Evolutionary conservation across 2,797 vertebrate species (phyloP).

Genomic region (Pantherophis vulpinus): DNA sequence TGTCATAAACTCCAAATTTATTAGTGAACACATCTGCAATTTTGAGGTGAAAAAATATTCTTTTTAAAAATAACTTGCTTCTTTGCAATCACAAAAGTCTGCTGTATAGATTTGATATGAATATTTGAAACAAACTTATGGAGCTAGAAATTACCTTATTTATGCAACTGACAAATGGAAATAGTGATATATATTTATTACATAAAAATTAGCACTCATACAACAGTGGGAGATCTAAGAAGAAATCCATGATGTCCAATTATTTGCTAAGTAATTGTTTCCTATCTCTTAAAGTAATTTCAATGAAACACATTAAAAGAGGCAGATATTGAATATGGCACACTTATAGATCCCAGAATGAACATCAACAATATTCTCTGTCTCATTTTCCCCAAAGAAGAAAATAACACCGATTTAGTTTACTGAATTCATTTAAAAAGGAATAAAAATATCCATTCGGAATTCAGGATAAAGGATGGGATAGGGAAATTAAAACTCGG

Average conservation of each 20-base stretch:
- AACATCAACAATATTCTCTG: not conserved
- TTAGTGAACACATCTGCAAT: slow-evolving; percentile 1
- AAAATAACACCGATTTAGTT: not conserved
- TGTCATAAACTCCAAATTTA: not conserved
- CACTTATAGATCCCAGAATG: not conserved
- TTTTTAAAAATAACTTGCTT: slow-evolving; percentile 19
- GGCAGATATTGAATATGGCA: not conserved
- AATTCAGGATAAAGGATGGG: not conserved
- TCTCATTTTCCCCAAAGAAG: not conserved
- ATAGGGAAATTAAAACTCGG: not conserved
- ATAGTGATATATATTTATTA: slow-evolving; percentile 42
- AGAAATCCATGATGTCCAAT: not conserved
- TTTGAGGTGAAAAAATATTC: not conserved
- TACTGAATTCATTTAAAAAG: not conserved
- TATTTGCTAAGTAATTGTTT: slow-evolving; percentile 44
- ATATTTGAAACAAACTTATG: slow-evolving; percentile 55
- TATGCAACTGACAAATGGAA: slow-evolving; percentile 50
- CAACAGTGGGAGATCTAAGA: not conserved
- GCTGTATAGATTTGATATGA: slow-evolving; percentile 33
- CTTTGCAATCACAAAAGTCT: slow-evolving; percentile 52
- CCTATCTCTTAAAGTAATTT: not conserved
- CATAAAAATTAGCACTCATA: slow-evolving; percentile 35
- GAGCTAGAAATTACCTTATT: slow-evolving; percentile 56
- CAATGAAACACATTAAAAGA: not conserved
- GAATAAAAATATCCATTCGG: not conserved